Conservation (phyloP, 2,797 vertebrate genomes). For the Eurystomus glaucurus region DNA sequence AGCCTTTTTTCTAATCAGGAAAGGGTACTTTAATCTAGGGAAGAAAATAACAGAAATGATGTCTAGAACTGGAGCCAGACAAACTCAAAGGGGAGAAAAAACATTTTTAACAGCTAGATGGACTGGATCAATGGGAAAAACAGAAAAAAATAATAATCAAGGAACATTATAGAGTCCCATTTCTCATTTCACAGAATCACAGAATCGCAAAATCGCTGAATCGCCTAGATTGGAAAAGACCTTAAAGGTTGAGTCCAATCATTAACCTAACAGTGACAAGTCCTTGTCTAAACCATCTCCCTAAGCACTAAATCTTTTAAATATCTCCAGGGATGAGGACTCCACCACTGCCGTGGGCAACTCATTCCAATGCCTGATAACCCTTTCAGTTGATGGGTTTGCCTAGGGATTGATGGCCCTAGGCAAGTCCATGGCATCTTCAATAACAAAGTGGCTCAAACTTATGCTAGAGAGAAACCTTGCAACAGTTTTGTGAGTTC, state of each 20-base stretch:
- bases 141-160: neutral
- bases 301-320: too few species aligned
- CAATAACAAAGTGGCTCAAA: neutral
- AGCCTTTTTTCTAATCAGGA: neutral
- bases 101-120: neutral
- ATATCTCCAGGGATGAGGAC: too few species aligned
- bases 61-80: neutral
- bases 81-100: neutral
- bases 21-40: neutral
- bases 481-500: neutral
- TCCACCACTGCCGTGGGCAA: too few species aligned
- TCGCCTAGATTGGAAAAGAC: too few species aligned
- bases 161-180: neutral
- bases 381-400: too few species aligned
- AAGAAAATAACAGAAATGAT: neutral
- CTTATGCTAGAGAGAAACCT: neutral
- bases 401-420: neutral
- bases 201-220: too few species aligned
- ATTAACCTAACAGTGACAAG: too few species aligned
- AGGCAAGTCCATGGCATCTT: neutral
- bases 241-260: too few species aligned
- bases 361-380: too few species aligned
- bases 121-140: neutral
- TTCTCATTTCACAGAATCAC: neutral
- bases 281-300: too few species aligned